These are phyloP conservation scores for Cepaea hortensis DNA, from an alignment of 2,888 invertebrate species.

Conservation along the genomic window DNA sequence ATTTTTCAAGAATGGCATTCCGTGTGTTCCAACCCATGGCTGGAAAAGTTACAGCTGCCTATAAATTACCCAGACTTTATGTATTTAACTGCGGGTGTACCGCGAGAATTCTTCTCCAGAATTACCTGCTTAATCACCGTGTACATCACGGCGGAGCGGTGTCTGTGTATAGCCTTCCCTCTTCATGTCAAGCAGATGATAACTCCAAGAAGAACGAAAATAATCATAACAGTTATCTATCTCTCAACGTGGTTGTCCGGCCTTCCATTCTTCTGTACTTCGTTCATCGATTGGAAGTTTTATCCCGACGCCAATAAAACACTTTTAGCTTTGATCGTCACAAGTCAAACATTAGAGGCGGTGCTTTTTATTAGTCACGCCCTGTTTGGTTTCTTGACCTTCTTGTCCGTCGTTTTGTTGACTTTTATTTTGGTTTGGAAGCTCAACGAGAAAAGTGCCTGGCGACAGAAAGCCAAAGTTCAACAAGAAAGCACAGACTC, in stretches of 20 bases:
- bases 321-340: not conserved
- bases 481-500: not conserved
- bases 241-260: not conserved
- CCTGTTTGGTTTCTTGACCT: not conserved
- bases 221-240: not conserved
- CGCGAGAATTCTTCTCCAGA: not conserved
- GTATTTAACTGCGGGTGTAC: not conserved
- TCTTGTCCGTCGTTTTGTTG: not conserved
- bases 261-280: not conserved
- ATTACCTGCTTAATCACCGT: not conserved
- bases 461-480: not conserved
- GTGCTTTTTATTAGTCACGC: not conserved
- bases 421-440: not conserved
- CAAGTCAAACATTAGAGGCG: not conserved
- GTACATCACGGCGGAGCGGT: conserved; percentile 11
- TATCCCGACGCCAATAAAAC: not conserved
- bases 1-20: not conserved
- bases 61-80: not conserved
- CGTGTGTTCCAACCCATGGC: not conserved
- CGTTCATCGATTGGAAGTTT: not conserved
- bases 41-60: not conserved
- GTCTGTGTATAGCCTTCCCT: conserved; percentile 4
- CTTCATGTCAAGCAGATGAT: conserved; percentile 9
- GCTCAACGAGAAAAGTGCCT: not conserved
- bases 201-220: not conserved